Base-by-base conservation (phyloP, 64 coral and sea anemone species). In the Montipora efflorescens region DNA sequence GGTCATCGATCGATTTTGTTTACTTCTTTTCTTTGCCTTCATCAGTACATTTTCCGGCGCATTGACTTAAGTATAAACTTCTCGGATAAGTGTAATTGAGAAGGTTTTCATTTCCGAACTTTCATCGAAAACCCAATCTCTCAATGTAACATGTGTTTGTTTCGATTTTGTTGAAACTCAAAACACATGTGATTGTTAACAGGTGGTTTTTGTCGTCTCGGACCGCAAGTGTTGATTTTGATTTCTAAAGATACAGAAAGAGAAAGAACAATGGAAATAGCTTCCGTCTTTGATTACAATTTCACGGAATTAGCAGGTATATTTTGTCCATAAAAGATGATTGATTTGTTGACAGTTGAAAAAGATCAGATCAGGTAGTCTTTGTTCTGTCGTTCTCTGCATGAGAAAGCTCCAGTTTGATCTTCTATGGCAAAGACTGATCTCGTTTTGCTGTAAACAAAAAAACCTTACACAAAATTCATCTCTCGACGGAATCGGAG, bases 111-210 rank as follows among this genome's bases (percentile, higher is more conserved):
- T 21, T 70, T 49, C 6, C 3, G 5, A 44, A 11, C 5, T 70
- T 70, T 69, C 47, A 69, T 8, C 44, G 9, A 9, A 48, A 82
- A 2, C 12, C 53, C 22, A 15, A n/a, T 45, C 76, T 53, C 79
- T 82, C 18, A 49, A 15, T 49, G 82, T 46, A 85, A 85, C 82
- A 85, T 85, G 82, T 85, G 82, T 85, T 85, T 71, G 16, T 70
- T 48, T 47, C 76, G 11, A 18, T 78, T 45, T 15, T 67, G 59
- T 69, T 71, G 18, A 47, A 44, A 15, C 18, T 21, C 3, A 7
- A 67, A 69, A 85, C 82, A 85, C 82, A 64, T 64, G 62, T 84
- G 82, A 70, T 69, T 67, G 1, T 12, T 20, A 85, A 67, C 82
- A 85, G 82, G 82, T 85, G 82, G 11, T 70, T 85, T 66, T 71